Percentiles rank a stretch among this genome's conserved stretches.
Conservation (phyloP, 2,888 invertebrate species). For the Eugnorisma glareosa region DNA sequence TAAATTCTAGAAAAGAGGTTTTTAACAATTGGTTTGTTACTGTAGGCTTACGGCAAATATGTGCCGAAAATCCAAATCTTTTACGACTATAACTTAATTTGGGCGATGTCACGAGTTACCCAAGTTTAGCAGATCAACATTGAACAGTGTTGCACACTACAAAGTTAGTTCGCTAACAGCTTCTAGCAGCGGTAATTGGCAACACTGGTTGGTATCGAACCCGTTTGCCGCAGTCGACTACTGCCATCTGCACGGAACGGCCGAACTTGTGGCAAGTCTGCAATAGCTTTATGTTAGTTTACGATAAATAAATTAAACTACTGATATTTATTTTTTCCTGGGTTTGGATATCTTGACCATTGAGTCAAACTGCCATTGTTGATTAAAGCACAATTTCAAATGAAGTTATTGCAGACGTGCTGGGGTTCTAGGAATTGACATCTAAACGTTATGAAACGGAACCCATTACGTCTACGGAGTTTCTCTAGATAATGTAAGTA, state of each 20-base stretch:
- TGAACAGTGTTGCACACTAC: slow-evolving; percentile 12
- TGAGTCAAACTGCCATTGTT: background rate
- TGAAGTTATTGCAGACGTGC: background rate
- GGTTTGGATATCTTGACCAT: background rate
- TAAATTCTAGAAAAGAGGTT: background rate
- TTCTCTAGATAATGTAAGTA: background rate
- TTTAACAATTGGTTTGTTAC: background rate
- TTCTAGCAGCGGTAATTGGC: slow-evolving; percentile 30
- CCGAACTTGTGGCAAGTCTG: slow-evolving; percentile 41
- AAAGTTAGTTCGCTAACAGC: slow-evolving; percentile 30
- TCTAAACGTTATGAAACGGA: background rate
- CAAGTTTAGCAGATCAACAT: slow-evolving; percentile 1
- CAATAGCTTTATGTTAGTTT: slow-evolving; percentile 9
- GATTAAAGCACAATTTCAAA: background rate
- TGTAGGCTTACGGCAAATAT: background rate
- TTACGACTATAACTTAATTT: slow-evolving; percentile 7
- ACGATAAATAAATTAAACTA: background rate
- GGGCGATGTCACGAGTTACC: background rate
- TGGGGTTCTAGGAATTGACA: background rate
- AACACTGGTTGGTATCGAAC: slow-evolving; percentile 33
- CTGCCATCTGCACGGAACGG: slow-evolving; percentile 42
- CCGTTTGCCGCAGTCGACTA: slow-evolving; percentile 22
- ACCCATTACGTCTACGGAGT: background rate
- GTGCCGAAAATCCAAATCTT: background rate
- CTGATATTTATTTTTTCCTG: background rate